Conservation (phyloP, 2,113 vertebrate genomes). For the Ornithorhynchus anatinus region DNA sequence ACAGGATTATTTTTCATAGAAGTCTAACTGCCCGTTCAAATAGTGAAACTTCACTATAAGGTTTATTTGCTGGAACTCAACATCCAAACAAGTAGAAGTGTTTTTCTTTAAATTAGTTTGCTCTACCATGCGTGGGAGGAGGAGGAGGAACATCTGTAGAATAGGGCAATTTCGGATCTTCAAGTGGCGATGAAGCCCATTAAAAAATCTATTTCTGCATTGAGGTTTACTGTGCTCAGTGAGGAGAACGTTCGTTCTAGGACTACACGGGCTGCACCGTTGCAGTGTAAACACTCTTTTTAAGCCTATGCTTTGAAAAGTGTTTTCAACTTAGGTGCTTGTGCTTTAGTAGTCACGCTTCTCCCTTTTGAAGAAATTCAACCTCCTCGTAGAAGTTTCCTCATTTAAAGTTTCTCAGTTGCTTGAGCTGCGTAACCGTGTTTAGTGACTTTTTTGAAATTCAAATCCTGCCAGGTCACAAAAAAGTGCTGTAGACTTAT, state of each 20-base stretch:
- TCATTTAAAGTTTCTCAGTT: neutral
- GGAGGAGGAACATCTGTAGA: neutral
- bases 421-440: neutral
- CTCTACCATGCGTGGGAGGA: neutral
- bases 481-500: neutral
- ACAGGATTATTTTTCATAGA: too few relatives aligned
- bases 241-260: too few relatives aligned
- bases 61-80: too few relatives aligned
- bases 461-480: constrained; percentile 5
- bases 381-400: constrained; percentile 4
- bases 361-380: too few relatives aligned
- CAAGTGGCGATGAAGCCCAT: constrained; percentile 3
- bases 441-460: neutral
- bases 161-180: neutral
- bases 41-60: too few relatives aligned
- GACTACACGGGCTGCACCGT: too few relatives aligned
- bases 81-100: neutral
- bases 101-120: neutral
- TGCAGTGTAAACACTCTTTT: too few relatives aligned
- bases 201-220: too few relatives aligned
- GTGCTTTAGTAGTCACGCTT: too few relatives aligned
- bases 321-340: constrained; percentile 17
- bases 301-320: constrained; percentile 6
- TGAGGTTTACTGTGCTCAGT: too few relatives aligned
- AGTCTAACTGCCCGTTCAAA: too few relatives aligned